A percentile compares a stretch with the other conserved stretches of the same genome.
Evolutionary conservation across 1,140 invertebrate species (phyloP).

Genomic region (Penaeus indicus): DNA sequence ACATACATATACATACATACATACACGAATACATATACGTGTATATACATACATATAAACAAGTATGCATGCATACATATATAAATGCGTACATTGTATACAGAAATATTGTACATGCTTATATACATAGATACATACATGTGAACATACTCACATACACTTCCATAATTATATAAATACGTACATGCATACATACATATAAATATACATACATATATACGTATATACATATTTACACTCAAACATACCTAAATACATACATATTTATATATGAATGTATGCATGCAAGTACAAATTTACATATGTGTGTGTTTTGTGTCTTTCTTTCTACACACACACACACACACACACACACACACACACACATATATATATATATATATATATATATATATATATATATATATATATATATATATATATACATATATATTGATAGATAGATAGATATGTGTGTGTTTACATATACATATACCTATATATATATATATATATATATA

Average conservation of each 20-base stretch:
- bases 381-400: no score
- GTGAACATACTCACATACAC: conserved; percentile 6
- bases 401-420: no score
- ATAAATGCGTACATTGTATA: no score
- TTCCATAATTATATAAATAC: neutral
- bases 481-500: conserved; percentile 19
- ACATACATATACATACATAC: neutral
- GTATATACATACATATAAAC: neutral
- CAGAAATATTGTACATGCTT: no score
- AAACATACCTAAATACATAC: no score
- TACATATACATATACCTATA: neutral
- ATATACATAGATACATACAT: neutral
- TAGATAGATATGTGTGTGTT: no score
- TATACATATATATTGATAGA: no score
- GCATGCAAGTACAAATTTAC: neutral
- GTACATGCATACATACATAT: neutral
- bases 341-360: no score
- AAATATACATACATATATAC: neutral
- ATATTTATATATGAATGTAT: no score
- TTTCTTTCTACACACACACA: no score
- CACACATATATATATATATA: no score
- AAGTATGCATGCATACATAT: no score
- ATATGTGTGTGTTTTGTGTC: neutral
- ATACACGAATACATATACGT: neutral
- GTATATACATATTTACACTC: neutral